Conservation (phyloP, 2,113 vertebrate species). For the Cynocephalus volans region DNA sequence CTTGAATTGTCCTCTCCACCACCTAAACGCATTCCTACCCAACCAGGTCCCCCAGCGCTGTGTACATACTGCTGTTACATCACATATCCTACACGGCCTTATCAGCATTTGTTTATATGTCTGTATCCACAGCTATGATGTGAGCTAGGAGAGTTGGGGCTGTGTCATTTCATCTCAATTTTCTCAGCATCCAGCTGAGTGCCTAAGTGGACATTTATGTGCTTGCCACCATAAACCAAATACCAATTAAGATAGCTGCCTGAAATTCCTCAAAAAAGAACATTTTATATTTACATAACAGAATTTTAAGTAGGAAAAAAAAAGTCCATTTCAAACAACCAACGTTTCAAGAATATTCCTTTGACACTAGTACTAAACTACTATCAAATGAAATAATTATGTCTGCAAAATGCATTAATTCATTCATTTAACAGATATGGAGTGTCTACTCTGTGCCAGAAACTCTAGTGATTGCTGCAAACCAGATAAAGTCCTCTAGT, state of each 20-base stretch:
- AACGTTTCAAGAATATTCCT: neutral
- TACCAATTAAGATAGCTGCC: neutral
- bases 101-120: conserved; percentile 15
- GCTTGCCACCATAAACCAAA: conserved; percentile 15
- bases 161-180: conserved; percentile 22
- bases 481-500: neutral
- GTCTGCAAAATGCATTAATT: neutral
- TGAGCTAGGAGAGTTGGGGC: neutral
- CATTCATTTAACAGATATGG: neutral
- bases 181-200: conserved; percentile 39
- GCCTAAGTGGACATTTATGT: neutral
- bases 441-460: neutral
- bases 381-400: neutral
- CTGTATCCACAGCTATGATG: conserved; percentile 12
- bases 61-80: neutral
- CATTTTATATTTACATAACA: conserved; percentile 3
- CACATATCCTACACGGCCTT: neutral
- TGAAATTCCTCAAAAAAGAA: conserved; percentile 2
- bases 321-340: neutral
- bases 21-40: neutral
- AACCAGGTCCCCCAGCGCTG: neutral
- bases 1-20: conserved; percentile 15
- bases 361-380: conserved; percentile 17
- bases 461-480: neutral
- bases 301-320: conserved; percentile 37